phyloP scores from a whole-genome alignment of 2,888 invertebrate genomes.

The Agrotis clavis region DNA sequence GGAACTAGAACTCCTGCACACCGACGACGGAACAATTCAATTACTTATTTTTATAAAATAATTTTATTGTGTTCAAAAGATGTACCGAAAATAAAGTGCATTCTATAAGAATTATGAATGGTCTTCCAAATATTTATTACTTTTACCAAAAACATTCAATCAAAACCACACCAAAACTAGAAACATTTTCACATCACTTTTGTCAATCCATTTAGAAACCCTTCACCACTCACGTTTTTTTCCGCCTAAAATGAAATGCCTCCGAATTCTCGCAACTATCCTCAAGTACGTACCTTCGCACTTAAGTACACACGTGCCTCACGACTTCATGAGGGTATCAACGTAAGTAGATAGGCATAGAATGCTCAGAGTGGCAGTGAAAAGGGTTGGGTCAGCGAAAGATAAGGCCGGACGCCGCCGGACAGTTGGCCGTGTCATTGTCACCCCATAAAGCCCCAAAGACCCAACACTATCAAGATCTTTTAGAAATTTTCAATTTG shows the following conservation, averaged over 20 bases:
- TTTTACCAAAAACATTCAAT: not conserved
- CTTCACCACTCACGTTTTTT: not conserved
- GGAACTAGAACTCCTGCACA: no score
- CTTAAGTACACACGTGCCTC: conserved; percentile 59
- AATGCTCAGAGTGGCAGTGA: conserved; percentile 80
- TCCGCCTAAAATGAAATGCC: conserved; percentile 8
- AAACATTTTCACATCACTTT: not conserved
- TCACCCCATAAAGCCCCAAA: conserved; percentile 83
- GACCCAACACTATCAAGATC: conserved; percentile 82
- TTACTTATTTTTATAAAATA: no score
- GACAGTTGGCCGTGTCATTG: conserved; percentile 85
- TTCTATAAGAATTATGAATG: no score
- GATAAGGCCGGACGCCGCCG: conserved; percentile 78
- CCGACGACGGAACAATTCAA: no score
- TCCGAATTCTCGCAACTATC: conserved; percentile 36
- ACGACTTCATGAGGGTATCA: conserved; percentile 70
- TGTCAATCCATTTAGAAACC: conserved; percentile 15
- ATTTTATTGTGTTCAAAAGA: no score
- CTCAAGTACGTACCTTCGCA: conserved; percentile 23
- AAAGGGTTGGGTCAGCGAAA: conserved; percentile 87
- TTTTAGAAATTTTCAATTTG: conserved; percentile 84
- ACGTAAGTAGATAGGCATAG: conserved; percentile 70
- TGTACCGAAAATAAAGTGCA: no score
- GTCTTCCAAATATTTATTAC: no score
- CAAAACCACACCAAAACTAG: not conserved